A percentile compares a stretch with the other conserved stretches of the same genome.
Evolutionary conservation across 2,113 vertebrate genomes (phyloP).

Genomic region (Cyprinodon variegatus): DNA sequence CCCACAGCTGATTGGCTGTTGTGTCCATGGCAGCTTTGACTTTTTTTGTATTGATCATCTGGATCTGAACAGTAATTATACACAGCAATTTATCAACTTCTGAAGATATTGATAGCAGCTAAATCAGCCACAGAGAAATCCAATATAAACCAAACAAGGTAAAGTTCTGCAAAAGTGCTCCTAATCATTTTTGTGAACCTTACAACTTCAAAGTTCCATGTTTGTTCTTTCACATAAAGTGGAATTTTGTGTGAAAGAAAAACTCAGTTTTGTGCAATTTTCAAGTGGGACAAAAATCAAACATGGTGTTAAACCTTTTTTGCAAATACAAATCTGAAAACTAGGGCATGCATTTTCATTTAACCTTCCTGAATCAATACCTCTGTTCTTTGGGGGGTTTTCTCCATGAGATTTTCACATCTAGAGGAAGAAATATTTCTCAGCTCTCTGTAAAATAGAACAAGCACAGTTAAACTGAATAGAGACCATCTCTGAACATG

Average conservation of each 20-base stretch:
- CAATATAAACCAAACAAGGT: slow-evolving; percentile 20
- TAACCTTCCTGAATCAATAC: neutral
- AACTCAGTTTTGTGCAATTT: neutral
- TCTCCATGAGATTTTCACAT: too few species aligned
- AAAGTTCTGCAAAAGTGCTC: neutral
- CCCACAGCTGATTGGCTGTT: neutral
- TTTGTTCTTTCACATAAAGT: neutral
- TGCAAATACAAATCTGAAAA: neutral
- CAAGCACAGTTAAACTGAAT: too few species aligned
- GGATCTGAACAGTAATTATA: slow-evolving; percentile 46
- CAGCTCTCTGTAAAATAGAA: too few species aligned
- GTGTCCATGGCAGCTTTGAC: slow-evolving; percentile 9
- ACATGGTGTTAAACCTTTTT: neutral
- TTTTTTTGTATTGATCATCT: slow-evolving; percentile 24
- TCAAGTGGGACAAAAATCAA: neutral
- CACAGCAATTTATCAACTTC: slow-evolving; percentile 29
- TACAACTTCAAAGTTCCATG: neutral
- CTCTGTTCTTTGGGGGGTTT: neutral
- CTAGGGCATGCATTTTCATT: neutral
- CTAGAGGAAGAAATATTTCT: too few species aligned
- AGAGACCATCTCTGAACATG: too few species aligned
- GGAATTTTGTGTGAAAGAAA: neutral
- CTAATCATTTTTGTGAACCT: neutral
- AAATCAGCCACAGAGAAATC: slow-evolving; percentile 24
- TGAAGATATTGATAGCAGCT: slow-evolving; percentile 35